phyloP scores from a whole-genome alignment of 2,888 invertebrate species.

The Sympetrum striolatum region DNA sequence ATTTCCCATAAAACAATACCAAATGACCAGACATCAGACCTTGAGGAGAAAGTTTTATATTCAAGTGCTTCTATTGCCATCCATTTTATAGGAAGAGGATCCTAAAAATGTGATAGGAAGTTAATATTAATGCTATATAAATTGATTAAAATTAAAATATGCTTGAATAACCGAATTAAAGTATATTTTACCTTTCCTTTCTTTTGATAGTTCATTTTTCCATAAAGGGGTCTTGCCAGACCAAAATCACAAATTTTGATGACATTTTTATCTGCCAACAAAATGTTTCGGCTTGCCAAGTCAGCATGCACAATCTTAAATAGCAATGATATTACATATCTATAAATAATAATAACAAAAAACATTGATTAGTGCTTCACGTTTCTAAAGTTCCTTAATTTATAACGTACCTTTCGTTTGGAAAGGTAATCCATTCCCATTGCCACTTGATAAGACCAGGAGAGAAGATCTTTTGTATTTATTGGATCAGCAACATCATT shows the following conservation, averaged over 20 bases:
- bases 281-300: conserved; percentile 60
- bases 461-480: conserved; percentile 44
- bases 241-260: conserved; percentile 64
- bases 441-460: conserved; percentile 45
- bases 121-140: background rate
- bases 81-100: conserved; percentile 61
- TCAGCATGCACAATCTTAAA: conserved; percentile 51
- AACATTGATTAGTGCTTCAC: background rate
- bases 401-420: background rate
- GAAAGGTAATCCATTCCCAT: conserved; percentile 44
- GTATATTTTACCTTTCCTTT: conserved; percentile 56
- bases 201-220: conserved; percentile 59
- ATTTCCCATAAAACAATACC: conserved; percentile 54
- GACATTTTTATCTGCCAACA: conserved; percentile 60
- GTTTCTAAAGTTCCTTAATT: too few relatives aligned
- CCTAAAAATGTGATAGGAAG: conserved; percentile 47
- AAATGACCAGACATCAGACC: conserved; percentile 62
- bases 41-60: conserved; percentile 60
- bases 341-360: background rate
- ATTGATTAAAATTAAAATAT: background rate
- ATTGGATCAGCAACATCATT: background rate
- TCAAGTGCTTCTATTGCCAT: conserved; percentile 62
- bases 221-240: conserved; percentile 60
- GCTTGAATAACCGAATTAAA: background rate
- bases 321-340: background rate